Percentiles rank a stretch among this genome's conserved stretches.
Conservation (phyloP, 2,113 vertebrate species). For the Anoura caudifer region DNA sequence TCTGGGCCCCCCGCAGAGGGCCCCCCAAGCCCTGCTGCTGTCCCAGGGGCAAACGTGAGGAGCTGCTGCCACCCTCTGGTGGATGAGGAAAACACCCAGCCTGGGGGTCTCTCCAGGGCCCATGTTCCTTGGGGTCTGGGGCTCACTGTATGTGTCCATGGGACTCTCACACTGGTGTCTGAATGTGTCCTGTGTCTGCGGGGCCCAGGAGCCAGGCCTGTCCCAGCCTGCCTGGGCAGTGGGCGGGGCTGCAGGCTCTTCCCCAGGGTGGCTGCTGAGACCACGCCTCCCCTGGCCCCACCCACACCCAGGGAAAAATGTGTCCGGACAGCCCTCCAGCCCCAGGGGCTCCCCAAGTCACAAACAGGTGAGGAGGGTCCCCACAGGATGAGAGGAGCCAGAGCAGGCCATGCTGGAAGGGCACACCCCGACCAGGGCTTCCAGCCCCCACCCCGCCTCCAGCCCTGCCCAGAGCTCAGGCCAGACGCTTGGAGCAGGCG, state of each 20-base stretch:
- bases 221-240: neutral
- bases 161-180: neutral
- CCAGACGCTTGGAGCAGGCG: neutral
- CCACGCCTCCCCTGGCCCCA: no score
- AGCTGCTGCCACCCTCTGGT: neutral
- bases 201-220: neutral
- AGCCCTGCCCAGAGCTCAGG: neutral
- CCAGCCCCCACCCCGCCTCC: neutral
- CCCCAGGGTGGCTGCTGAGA: no score
- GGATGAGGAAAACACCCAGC: neutral
- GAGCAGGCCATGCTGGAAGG: neutral
- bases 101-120: neutral
- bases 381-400: neutral
- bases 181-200: neutral
- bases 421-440: no score
- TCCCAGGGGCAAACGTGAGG: neutral
- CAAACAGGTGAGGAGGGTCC: neutral
- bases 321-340: neutral
- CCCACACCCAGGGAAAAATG: neutral
- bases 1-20: neutral
- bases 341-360: neutral
- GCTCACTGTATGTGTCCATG: neutral
- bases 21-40: no score
- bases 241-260: neutral
- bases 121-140: fast-evolving